Evolutionary conservation across 30 jellyfish, hydroid and myxozoan species (phyloP), one percentile per base, ranked within the genome.

Genomic region (Clytia hemisphaerica): DNA sequence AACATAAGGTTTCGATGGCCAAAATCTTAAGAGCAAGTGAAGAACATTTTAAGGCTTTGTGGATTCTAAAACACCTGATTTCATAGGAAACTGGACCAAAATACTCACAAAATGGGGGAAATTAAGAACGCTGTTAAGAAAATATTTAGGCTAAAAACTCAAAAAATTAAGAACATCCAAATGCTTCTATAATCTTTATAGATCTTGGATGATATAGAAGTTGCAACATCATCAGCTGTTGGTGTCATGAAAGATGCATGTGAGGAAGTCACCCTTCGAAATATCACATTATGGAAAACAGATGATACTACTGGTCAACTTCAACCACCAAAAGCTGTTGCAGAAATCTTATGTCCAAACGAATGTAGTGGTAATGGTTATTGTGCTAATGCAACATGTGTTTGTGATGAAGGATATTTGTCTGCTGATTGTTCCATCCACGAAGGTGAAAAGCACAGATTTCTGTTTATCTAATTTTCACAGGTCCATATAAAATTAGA

Each of bases 351-450:
- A 10, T 86, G 96, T 31, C 96, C 92, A 0, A 86, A 79, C 45
- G 82, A 58, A 71, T 86, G 96, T 57, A 86, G 91, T 58, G 92
- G 83, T 1, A 71, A 77, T 58, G 96, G 96, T 34, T 32, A 29
- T 9, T 86, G 96, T 66, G 63, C 37, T 18, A 86, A 86, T 75
- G 96, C 84, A 29, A 86, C 96, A 1, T 86, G 96, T 53, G 46
- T 54, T 21, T 86, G 96, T 53, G 40, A 77, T 22, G 26, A 45
- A 3, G 94, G 92, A 2, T 86, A 25, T 67, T 64, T 32, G 18
- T 47, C 96, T 7, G 75, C 96, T 1, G 96, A 86, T 28, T 86
- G 96, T 46, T 86, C 96, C 14, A 38, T 86, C 73, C 46, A 45
- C n/a, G 73, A 14, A 21, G 84, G 80, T 22, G 54, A 71, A 48